Evolutionary conservation across 1,140 invertebrate species (phyloP).

Genomic region (Zaprionus kolodkinae): DNA sequence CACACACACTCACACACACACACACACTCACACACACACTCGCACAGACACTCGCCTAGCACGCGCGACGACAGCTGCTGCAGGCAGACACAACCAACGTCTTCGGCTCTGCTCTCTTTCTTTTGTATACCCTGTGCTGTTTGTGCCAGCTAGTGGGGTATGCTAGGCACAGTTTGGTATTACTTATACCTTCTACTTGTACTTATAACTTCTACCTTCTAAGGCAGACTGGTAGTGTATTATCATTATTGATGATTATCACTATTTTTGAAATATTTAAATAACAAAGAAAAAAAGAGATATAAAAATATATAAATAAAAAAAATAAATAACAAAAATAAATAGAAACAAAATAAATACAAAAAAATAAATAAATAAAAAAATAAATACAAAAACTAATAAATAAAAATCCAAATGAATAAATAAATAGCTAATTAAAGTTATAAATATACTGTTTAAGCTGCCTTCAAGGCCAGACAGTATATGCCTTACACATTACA

Average conservation of each 20-base stretch:
- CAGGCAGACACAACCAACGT: neutral
- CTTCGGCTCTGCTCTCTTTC: neutral
- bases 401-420: too few species aligned
- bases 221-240: too few species aligned
- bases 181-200: too few species aligned
- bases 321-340: too few species aligned
- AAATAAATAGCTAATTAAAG: too few species aligned
- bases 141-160: neutral
- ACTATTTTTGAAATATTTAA: neutral
- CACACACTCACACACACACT: neutral
- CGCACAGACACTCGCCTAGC: conserved; percentile 2
- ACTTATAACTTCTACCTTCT: too few species aligned
- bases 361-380: too few species aligned
- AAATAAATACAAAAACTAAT: too few species aligned
- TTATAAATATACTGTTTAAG: neutral
- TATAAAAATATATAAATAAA: too few species aligned
- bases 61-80: conserved; percentile 4
- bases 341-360: neutral
- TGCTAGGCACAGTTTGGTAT: neutral
- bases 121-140: neutral
- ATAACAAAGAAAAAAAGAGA: neutral
- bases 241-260: too few species aligned
- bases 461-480: neutral
- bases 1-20: neutral
- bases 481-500: neutral